A percentile compares a stretch with the other conserved stretches of the same genome.
These are phyloP conservation scores for Lepilemur septentrionalis DNA, from an alignment of 2,797 vertebrate species.

Conservation along the genomic window DNA sequence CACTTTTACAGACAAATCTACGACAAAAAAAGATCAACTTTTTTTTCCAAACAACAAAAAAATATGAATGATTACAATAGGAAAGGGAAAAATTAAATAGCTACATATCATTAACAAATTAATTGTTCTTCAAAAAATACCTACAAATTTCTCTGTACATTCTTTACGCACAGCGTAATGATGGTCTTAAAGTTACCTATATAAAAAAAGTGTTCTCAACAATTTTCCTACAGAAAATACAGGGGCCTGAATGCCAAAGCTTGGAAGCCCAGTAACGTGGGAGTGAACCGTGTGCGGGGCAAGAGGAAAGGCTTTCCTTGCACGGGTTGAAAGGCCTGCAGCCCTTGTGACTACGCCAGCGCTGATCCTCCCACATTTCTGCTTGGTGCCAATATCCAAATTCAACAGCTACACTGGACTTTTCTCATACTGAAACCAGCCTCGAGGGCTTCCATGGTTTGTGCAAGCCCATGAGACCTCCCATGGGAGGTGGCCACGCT, in stretches of 20 bases:
- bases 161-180: slow-evolving; percentile 99
- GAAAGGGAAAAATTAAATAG: slow-evolving; percentile 99
- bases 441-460: slow-evolving; percentile 71
- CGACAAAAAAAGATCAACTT: slow-evolving; percentile 98
- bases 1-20: slow-evolving; percentile 97
- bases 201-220: slow-evolving; percentile 93
- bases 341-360: slow-evolving; percentile 67
- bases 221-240: slow-evolving; percentile 94
- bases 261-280: slow-evolving; percentile 88
- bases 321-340: slow-evolving; percentile 71
- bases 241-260: slow-evolving; percentile 92
- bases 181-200: slow-evolving; percentile 99
- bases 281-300: slow-evolving; percentile 88
- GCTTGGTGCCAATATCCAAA: slow-evolving; percentile 65
- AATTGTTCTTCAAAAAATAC: slow-evolving; percentile 99
- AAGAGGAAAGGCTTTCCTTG: neutral
- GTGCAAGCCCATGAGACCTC: slow-evolving; percentile 63
- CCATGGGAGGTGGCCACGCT: neutral
- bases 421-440: slow-evolving; percentile 62
- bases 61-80: slow-evolving; percentile 96
- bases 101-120: slow-evolving; percentile 99
- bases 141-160: slow-evolving; percentile 99
- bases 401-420: slow-evolving; percentile 74
- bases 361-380: slow-evolving; percentile 62
- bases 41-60: slow-evolving; percentile 89